Conservation (phyloP, 1,140 invertebrate genomes). For the Trigoniulus corallinus region DNA sequence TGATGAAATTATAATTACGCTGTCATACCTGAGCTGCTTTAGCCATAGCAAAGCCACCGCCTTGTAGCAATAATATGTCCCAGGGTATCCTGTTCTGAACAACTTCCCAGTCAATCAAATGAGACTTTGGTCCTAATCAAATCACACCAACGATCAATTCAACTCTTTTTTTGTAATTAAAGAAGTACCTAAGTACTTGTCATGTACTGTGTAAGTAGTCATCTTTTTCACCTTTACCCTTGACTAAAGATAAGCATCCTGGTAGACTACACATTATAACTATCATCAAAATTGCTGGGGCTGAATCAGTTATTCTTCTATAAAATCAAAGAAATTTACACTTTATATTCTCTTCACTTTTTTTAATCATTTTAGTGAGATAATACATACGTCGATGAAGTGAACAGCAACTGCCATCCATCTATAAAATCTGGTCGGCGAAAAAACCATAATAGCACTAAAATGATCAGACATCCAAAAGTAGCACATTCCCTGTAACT, state of each 20-base stretch:
- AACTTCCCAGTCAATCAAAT: slow-evolving; percentile 22
- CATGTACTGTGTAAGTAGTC: no score
- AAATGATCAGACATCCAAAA: not conserved
- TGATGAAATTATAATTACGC: not conserved
- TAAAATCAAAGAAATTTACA: not conserved
- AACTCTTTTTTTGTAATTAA: no score
- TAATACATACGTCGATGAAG: slow-evolving; percentile 20
- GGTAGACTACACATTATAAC: not conserved
- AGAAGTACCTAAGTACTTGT: no score
- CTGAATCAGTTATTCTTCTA: not conserved
- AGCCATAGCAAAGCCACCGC: slow-evolving; percentile 32
- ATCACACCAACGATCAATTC: no score
- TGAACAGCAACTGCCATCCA: not conserved
- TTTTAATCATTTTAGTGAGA: no score
- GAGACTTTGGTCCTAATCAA: not conserved
- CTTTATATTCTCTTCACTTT: not conserved
- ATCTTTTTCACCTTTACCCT: no score
- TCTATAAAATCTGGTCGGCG: not conserved
- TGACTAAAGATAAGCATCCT: no score
- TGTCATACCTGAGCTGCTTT: slow-evolving; percentile 18
- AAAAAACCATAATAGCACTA: not conserved
- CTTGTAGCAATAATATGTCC: slow-evolving; percentile 28
- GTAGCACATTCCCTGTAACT: not conserved
- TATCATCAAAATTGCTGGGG: not conserved
- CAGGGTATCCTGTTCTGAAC: slow-evolving; percentile 27